These are phyloP conservation scores for Laticauda laticaudata DNA, from an alignment of 2,113 vertebrate genomes.

Conservation along the genomic window DNA sequence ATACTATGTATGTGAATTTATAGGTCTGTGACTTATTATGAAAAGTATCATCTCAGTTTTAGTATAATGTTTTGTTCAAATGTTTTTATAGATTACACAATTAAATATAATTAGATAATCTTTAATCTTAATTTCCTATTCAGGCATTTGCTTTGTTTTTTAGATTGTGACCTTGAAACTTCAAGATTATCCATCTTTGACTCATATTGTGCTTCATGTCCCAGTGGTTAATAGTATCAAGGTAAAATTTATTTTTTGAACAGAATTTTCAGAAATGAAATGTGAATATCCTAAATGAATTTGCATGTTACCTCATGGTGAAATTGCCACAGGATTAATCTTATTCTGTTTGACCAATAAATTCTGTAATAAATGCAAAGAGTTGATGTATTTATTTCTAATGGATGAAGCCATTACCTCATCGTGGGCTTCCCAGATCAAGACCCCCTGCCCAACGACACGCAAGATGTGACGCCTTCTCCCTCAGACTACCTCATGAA, in stretches of 20 bases:
- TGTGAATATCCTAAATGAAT: neutral
- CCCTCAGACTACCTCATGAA: too few species aligned
- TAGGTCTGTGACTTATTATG: neutral
- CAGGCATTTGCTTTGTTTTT: constrained; percentile 12
- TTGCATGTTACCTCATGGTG: neutral
- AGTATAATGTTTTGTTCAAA: neutral
- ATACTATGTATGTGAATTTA: neutral
- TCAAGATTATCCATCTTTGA: constrained; percentile 77
- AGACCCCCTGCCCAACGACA: too few species aligned
- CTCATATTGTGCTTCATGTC: constrained; percentile 83
- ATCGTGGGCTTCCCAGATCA: too few species aligned
- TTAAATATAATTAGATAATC: neutral
- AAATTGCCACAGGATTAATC: neutral
- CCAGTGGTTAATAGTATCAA: constrained; percentile 81
- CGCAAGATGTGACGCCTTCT: too few species aligned
- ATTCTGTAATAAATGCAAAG: neutral
- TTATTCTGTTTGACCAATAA: neutral
- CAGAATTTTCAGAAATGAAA: neutral
- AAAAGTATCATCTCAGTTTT: neutral
- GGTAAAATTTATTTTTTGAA: constrained; percentile 70
- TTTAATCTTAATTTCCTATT: neutral
- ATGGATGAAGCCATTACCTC: neutral
- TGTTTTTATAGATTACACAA: neutral
- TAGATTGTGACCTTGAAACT: constrained; percentile 80
- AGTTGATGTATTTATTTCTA: neutral